Evolutionary conservation across 2,113 vertebrate species (phyloP).

Genomic region (Chlorodrepanis virens): DNA sequence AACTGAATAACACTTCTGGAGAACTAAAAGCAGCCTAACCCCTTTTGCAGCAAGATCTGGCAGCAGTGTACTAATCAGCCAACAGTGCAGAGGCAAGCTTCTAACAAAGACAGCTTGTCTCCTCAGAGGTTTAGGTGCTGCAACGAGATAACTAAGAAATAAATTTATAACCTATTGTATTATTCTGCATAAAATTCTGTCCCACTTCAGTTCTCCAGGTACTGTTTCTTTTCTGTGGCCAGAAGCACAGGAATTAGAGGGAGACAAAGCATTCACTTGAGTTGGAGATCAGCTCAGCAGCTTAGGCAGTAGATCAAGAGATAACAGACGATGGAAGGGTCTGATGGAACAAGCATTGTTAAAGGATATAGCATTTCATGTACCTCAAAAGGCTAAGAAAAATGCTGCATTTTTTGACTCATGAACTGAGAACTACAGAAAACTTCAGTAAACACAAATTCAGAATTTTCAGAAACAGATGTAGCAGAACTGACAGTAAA

Average conservation of each 20-base stretch:
- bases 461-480: background rate
- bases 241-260: background rate
- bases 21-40: background rate
- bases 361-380: background rate
- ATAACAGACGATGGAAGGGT: background rate
- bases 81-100: background rate
- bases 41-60: background rate
- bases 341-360: background rate
- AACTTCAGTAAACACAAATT: background rate
- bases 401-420: background rate
- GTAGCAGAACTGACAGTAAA: background rate
- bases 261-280: background rate
- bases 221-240: background rate
- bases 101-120: background rate
- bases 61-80: background rate
- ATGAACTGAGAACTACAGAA: background rate
- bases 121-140: background rate
- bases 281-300: background rate
- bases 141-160: background rate
- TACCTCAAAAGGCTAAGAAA: background rate
- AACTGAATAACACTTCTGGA: background rate
- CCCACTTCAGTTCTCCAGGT: background rate
- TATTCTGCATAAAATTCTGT: background rate
- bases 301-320: background rate
- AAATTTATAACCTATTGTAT: background rate